phyloP scores from a whole-genome alignment of 2,797 vertebrate species.

The Acipenser ruthenus region DNA sequence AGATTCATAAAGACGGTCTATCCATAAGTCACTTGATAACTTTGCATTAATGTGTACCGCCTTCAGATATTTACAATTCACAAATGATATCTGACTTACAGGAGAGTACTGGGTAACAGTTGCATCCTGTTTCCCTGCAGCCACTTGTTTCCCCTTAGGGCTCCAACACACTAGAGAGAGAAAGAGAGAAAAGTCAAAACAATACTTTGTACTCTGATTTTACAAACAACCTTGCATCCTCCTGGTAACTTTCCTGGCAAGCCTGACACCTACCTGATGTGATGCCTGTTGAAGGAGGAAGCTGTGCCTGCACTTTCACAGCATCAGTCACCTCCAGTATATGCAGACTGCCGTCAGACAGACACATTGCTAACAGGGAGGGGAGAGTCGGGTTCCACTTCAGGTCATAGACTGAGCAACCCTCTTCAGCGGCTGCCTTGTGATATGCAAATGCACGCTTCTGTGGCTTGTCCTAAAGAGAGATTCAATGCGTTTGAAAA shows the following conservation, averaged over 20 bases:
- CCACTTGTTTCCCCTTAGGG: constrained; percentile 93
- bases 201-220: neutral
- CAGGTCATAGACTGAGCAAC: constrained; percentile 69
- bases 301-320: constrained; percentile 58
- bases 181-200: too few species aligned
- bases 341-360: constrained; percentile 81
- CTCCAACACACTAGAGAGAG: constrained; percentile 84
- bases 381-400: constrained; percentile 82
- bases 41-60: too few species aligned
- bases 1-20: too few species aligned
- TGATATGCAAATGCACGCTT: constrained; percentile 78
- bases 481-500: neutral
- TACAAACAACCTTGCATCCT: too few species aligned
- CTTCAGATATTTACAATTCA: too few species aligned
- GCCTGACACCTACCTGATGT: constrained; percentile 73
- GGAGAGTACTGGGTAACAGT: constrained; percentile 88
- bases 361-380: constrained; percentile 69
- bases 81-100: constrained; percentile 60
- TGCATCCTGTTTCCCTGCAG: constrained; percentile 83
- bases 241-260: neutral
- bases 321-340: constrained; percentile 75
- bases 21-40: too few species aligned
- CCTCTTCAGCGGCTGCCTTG: constrained; percentile 49
- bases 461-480: constrained; percentile 59
- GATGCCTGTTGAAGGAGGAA: constrained; percentile 67